These are phyloP conservation scores for Gryllus longicercus DNA, from an alignment of 2,888 invertebrate genomes.

Conservation along the genomic window DNA sequence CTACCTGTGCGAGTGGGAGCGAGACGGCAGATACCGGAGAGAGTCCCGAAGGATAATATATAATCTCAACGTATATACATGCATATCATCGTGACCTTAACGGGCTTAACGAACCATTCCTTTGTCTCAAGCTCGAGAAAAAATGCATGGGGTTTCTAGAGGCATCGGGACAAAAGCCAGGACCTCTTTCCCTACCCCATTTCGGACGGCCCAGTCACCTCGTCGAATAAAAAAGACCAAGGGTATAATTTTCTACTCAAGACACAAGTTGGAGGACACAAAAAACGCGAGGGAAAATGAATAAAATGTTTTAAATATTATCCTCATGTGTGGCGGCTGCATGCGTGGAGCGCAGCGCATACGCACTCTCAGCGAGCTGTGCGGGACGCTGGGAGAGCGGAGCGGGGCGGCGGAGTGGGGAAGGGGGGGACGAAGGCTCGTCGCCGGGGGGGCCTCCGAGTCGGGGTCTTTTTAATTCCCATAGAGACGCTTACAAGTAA, in stretches of 20 bases:
- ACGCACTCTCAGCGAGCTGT: slow-evolving; percentile 17
- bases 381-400: not conserved
- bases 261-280: slow-evolving; percentile 22
- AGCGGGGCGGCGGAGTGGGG: not conserved
- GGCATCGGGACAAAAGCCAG: not conserved
- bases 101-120: slow-evolving; percentile 27
- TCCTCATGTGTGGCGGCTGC: not conserved
- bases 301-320: slow-evolving; percentile 27
- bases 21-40: not conserved
- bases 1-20: not conserved
- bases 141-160: not conserved
- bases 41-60: not conserved
- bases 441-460: not conserved
- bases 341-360: not conserved
- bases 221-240: not conserved
- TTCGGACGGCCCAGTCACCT: not conserved
- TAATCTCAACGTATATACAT: slow-evolving; percentile 19
- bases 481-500: not conserved
- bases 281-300: slow-evolving; percentile 22
- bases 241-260: slow-evolving; percentile 32
- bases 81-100: slow-evolving; percentile 30
- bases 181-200: not conserved
- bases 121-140: slow-evolving; percentile 25
- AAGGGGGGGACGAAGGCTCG: not conserved
- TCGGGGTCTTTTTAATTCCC: slow-evolving; percentile 9